These are phyloP conservation scores for Arenaria interpres DNA, from an alignment of 2,113 vertebrate genomes.

Conservation along the genomic window DNA sequence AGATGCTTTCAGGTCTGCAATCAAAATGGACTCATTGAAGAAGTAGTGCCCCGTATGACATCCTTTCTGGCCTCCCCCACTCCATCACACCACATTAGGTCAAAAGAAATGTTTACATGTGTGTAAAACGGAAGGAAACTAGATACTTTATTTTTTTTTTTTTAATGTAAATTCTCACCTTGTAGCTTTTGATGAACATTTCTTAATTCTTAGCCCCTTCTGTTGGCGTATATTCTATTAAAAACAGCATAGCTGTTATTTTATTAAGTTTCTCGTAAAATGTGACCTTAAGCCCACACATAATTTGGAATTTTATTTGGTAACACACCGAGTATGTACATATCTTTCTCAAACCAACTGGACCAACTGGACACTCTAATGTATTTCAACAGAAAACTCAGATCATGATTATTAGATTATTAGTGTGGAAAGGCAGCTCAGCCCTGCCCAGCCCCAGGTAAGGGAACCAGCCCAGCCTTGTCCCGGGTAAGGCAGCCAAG, in stretches of 20 bases:
- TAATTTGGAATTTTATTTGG: neutral
- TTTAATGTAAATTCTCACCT: neutral
- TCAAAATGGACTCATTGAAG: constrained; percentile 3
- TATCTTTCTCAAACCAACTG: neutral
- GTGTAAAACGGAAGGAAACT: constrained; percentile 30
- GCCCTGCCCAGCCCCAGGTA: too few species aligned
- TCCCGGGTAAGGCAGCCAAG: too few species aligned
- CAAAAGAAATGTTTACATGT: neutral
- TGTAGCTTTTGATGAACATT: neutral
- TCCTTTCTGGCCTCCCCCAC: neutral
- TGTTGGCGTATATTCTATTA: neutral
- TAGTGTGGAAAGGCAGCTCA: neutral
- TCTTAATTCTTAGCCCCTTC: neutral
- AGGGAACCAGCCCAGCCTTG: too few species aligned
- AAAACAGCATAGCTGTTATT: neutral
- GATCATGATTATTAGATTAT: neutral
- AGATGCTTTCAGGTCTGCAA: neutral
- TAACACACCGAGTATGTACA: accelerated
- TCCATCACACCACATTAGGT: neutral
- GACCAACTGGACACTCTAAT: neutral
- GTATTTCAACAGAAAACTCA: neutral
- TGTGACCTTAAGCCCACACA: neutral
- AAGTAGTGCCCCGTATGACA: neutral
- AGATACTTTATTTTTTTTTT: neutral
- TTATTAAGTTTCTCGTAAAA: neutral